Evolutionary conservation across 2,113 vertebrate species (phyloP).

Genomic region (Jaculus jaculus): DNA sequence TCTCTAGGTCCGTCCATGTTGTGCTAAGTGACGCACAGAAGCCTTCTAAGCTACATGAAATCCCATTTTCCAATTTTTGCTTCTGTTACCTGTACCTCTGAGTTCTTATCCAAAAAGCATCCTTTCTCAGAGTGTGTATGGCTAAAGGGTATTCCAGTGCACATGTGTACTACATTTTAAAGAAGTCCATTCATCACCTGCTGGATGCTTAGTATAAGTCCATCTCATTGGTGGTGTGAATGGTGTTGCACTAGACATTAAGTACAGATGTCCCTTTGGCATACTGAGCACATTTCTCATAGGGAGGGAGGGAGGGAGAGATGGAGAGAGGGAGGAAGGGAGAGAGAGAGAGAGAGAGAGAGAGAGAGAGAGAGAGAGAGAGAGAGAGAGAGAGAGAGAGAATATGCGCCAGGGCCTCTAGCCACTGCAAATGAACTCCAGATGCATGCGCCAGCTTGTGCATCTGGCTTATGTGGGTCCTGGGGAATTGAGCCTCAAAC

Average conservation of each 20-base stretch:
- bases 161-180: background rate
- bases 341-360: no score
- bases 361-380: no score
- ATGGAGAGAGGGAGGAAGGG: no score
- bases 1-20: background rate
- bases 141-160: background rate
- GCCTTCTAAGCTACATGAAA: background rate
- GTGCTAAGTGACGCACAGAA: background rate
- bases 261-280: background rate
- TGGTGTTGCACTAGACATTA: background rate
- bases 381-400: no score
- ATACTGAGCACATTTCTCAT: background rate
- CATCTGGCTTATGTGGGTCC: no score
- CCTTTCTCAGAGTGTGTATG: background rate
- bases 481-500: no score
- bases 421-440: no score
- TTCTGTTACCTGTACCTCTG: background rate
- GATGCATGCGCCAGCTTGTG: no score
- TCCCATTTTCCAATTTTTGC: background rate
- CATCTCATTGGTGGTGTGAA: background rate
- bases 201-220: background rate
- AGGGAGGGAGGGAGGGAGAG: no score
- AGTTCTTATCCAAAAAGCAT: background rate
- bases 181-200: background rate
- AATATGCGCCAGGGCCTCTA: no score